Evolutionary conservation across 2,888 invertebrate species (phyloP).

Genomic region (Melanchra persicariae): DNA sequence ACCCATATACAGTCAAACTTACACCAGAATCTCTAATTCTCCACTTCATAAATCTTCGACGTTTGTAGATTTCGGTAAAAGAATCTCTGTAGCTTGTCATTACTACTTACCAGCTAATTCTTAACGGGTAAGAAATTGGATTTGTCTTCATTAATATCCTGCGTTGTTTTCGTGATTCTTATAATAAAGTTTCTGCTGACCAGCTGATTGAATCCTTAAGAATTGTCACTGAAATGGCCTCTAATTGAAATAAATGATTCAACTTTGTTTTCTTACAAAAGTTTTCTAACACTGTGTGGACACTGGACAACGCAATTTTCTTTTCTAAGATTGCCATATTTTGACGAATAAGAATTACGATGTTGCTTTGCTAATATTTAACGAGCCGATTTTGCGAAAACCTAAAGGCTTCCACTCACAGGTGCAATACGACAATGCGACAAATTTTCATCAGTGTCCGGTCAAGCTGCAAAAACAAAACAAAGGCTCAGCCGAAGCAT

Average conservation of each 20-base stretch:
- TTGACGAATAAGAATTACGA: neutral
- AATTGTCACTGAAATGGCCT: neutral
- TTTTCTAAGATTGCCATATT: neutral
- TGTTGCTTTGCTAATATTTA: too few species aligned
- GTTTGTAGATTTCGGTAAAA: conserved; percentile 44
- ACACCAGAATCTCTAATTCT: too few species aligned
- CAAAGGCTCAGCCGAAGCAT: too few species aligned
- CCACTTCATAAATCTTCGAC: neutral
- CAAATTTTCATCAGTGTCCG: too few species aligned
- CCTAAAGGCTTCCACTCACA: too few species aligned
- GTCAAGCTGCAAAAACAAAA: too few species aligned
- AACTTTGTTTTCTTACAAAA: neutral
- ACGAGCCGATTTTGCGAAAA: too few species aligned
- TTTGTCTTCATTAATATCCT: conserved; percentile 10
- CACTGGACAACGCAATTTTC: neutral
- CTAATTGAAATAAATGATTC: conserved; percentile 24
- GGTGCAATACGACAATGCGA: too few species aligned
- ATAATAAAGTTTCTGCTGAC: neutral
- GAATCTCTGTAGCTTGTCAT: conserved; percentile 50
- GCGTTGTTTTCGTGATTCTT: neutral
- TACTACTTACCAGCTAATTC: conserved; percentile 13
- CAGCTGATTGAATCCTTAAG: neutral
- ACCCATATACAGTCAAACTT: too few species aligned
- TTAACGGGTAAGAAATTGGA: conserved; percentile 5
- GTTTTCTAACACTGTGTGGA: neutral